Evolutionary conservation across 2,888 invertebrate genomes (phyloP), one percentile per base, ranked within the genome.

Genomic region (Gastrophysa polygoni): DNA sequence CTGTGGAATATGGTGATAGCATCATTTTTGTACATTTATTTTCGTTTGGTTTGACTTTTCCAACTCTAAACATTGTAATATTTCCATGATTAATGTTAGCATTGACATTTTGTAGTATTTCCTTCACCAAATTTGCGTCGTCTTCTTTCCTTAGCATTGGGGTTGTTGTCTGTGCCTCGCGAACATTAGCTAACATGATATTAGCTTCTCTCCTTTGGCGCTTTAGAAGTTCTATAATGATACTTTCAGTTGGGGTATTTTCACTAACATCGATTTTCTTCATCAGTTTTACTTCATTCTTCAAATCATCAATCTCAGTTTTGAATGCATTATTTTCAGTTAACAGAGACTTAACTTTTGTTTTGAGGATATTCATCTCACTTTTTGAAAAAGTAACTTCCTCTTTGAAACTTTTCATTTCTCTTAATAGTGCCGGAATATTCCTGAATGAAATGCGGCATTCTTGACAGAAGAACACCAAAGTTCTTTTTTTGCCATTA

Each of bases 21-120:
- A 49, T 49, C 49, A 29, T n/a, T 21, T 14, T 48, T 48, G 20
- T n/a, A n/a, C 16, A 50, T 50, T 4, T 29, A 10, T 50, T 8
- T 18, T 8, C 14, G 29, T 50, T 32, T 3, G 32, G 7, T 14
- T 7, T n/a, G 16, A n/a, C 50, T 50, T 29, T n/a, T 29, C 50
- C 28, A 50, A 50, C 50, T 50, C 50, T 50, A 18, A 29, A 28
- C 29, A 50, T 18, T 10, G 18, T 29, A 18, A 50, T 29, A n/a
- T 50, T 32, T 1, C 14, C 17, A 17, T 14, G 11, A 50, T 50
- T 29, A 29, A 50, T n/a, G n/a, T n/a, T n/a, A n/a, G n/a, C 50
- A 6, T 14, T 29, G 2, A 18, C 14, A 29, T 29, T 50, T 32
- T 16, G 28, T 7, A 50, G 29, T 50, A 29, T 7, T 5, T 17